Evolutionary conservation across 1,140 invertebrate genomes (phyloP).

Genomic region (Plectus sambesii): DNA sequence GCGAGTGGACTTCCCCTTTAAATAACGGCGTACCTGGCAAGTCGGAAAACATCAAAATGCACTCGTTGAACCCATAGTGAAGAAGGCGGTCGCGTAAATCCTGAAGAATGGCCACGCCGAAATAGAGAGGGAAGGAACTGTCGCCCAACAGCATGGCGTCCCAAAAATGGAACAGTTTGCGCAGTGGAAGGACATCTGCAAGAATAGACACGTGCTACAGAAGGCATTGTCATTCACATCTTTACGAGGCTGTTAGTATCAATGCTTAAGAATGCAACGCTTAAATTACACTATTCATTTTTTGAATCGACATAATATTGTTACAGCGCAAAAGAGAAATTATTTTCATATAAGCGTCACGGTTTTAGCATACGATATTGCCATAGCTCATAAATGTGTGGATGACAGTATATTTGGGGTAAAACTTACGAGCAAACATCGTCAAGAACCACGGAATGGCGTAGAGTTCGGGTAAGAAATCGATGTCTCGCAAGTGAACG

Average conservation of each 20-base stretch:
- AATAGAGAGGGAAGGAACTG: constrained; percentile 81
- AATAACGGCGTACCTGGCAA: constrained; percentile 58
- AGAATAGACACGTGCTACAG: no score
- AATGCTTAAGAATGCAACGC: no score
- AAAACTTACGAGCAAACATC: constrained; percentile 94
- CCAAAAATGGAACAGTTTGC: constrained; percentile 96
- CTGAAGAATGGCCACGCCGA: constrained; percentile 80
- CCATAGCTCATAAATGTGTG: no score
- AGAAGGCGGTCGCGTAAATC: constrained; percentile 73
- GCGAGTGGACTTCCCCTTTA: no score
- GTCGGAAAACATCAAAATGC: constrained; percentile 89
- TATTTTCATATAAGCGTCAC: no score
- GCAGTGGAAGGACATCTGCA: constrained; percentile 50
- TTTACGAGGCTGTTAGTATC: no score
- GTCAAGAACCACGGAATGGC: constrained; percentile 99
- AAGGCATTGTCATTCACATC: no score
- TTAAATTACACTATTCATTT: no score
- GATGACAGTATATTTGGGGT: no score
- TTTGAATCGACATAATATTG: no score
- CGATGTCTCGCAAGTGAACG: constrained; percentile 78
- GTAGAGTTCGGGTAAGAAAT: constrained; percentile 92
- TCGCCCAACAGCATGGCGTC: constrained; percentile 86
- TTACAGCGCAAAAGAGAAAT: no score
- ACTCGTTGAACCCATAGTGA: constrained; percentile 86
- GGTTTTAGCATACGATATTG: no score